phyloP scores from a whole-genome alignment of 64 coral and sea anemone genomes.

The Montipora foliosa region DNA sequence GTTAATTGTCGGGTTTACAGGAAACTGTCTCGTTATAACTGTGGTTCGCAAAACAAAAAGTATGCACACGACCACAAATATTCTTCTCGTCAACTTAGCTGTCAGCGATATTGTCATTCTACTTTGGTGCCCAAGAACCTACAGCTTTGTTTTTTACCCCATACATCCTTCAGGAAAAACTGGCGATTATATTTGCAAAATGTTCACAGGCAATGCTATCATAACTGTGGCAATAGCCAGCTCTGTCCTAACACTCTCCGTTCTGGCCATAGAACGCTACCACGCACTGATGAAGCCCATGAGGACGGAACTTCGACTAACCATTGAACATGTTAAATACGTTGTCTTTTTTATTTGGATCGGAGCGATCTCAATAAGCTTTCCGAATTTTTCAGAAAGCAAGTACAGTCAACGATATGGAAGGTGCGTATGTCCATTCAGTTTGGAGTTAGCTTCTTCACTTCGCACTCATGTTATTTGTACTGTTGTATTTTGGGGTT shows the following conservation, averaged over 20 bases:
- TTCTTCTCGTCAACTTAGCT: conserved; percentile 78
- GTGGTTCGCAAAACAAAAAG: conserved; percentile 57
- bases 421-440: conserved; percentile 67
- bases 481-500: too few species aligned
- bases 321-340: too few species aligned
- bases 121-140: conserved; percentile 77
- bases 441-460: conserved; percentile 56
- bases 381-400: conserved; percentile 25
- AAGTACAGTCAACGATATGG: conserved; percentile 68
- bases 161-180: conserved; percentile 60
- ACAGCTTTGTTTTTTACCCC: conserved; percentile 47
- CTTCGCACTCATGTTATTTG: background rate
- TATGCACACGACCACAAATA: conserved; percentile 83
- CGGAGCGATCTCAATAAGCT: too few species aligned
- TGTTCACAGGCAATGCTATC: too few species aligned
- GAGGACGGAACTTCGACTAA: too few species aligned
- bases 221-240: too few species aligned
- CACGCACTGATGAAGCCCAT: too few species aligned
- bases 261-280: too few species aligned
- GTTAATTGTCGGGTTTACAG: conserved; percentile 16
- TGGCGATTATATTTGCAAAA: background rate
- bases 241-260: too few species aligned
- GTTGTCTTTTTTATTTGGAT: too few species aligned
- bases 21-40: conserved; percentile 67
- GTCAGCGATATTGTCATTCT: conserved; percentile 71